Percentiles rank a stretch among this genome's conserved stretches.
phyloP scores from a whole-genome alignment of 2,797 vertebrate genomes.

The Sebastes taczanowskii region DNA sequence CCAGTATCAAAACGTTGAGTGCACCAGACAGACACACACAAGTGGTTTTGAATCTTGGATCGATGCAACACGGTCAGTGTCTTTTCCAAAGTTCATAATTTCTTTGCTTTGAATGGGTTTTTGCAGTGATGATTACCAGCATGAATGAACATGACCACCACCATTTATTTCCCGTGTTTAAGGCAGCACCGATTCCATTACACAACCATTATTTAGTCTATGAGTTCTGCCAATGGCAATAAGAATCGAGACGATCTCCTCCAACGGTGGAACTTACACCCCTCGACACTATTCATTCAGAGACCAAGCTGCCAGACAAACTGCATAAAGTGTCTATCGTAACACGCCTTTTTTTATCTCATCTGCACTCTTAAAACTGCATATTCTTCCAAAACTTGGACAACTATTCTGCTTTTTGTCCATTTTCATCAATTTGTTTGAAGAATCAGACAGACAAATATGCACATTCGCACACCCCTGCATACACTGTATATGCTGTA shows the following conservation, averaged over 20 bases:
- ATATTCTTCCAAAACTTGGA: constrained; percentile 12
- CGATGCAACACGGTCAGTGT: constrained; percentile 16
- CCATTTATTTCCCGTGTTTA: constrained; percentile 68
- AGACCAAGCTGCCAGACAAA: constrained; percentile 25
- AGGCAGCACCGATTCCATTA: constrained; percentile 68
- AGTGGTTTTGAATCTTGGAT: constrained; percentile 49
- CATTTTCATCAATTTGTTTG: neutral
- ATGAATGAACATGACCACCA: constrained; percentile 73
- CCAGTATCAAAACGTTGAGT: constrained; percentile 48
- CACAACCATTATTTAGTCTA: constrained; percentile 77
- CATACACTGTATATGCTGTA: neutral
- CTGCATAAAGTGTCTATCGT: constrained; percentile 14
- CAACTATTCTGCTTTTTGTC: neutral
- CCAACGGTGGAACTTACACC: constrained; percentile 52
- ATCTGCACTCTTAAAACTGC: constrained; percentile 1
- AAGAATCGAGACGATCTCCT: constrained; percentile 70
- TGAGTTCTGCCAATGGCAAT: constrained; percentile 69
- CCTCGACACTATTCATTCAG: constrained; percentile 46
- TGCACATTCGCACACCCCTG: neutral
- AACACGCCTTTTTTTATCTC: constrained; percentile 21
- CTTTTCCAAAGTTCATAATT: constrained; percentile 73
- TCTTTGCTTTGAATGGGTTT: constrained; percentile 64
- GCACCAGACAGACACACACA: constrained; percentile 35
- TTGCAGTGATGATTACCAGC: constrained; percentile 65
- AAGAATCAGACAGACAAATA: neutral